Evolutionary conservation across 2,888 invertebrate genomes (phyloP).

Genomic region (Mesorhabditis spiculigera): DNA sequence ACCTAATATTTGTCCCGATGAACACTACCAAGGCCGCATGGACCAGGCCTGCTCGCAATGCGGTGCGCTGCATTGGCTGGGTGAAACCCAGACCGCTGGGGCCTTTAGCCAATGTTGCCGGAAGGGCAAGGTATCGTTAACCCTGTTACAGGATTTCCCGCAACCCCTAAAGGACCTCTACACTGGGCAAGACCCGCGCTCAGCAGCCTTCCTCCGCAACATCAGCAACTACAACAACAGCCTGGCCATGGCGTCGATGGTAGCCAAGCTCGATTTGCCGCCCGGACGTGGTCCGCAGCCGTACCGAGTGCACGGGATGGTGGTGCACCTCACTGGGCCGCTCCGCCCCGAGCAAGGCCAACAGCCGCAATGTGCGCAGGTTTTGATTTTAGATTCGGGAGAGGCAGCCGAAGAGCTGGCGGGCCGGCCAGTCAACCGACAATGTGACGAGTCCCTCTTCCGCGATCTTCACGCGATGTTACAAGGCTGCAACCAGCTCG

Average conservation of each 20-base stretch:
- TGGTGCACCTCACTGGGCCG: constrained; percentile 12
- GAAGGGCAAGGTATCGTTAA: neutral
- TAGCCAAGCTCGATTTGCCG: no score
- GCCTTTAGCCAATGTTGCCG: constrained; percentile 9
- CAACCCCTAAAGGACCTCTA: constrained; percentile 2
- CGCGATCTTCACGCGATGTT: constrained; percentile 13
- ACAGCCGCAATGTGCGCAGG: constrained; percentile 10
- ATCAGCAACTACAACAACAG: no score
- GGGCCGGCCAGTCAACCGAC: constrained; percentile 11
- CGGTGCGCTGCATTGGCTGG: neutral
- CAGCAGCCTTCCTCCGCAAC: no score
- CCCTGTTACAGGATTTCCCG: constrained; percentile 12
- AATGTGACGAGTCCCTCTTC: constrained; percentile 18
- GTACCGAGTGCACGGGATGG: neutral
- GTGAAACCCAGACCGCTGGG: neutral
- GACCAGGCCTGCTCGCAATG: neutral
- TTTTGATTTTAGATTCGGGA: constrained; percentile 12
- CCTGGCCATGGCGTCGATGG: no score
- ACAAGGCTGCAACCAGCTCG: constrained; percentile 13
- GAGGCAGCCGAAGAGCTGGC: constrained; percentile 18
- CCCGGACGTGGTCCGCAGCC: no score
- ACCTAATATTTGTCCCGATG: no score
- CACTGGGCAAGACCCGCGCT: neutral
- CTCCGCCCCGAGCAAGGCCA: constrained; percentile 10
- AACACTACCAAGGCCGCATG: neutral